Percentiles rank a stretch among this genome's conserved stretches.
phyloP scores from a whole-genome alignment of 2,113 vertebrate genomes.

The Eulemur macaco region DNA sequence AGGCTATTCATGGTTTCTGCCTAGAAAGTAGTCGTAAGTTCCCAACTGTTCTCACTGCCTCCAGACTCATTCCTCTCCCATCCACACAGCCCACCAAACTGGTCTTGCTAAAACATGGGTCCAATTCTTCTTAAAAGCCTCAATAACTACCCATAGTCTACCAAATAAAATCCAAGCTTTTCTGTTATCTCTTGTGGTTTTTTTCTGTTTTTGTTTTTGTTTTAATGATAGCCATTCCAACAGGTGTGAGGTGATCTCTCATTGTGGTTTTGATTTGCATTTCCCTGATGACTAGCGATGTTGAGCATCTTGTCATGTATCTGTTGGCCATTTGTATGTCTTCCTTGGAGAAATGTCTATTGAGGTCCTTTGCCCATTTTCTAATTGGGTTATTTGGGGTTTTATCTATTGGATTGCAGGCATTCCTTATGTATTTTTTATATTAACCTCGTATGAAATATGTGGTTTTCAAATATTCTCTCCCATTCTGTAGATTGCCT shows the following conservation, averaged over 20 bases:
- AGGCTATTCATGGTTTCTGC: neutral
- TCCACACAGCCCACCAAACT: neutral
- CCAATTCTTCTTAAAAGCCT: neutral
- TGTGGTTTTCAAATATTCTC: neutral
- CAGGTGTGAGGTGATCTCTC: neutral
- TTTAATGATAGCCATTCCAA: neutral
- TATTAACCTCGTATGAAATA: neutral
- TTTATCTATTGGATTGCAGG: neutral
- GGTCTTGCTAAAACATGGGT: neutral
- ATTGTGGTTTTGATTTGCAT: neutral
- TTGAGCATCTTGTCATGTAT: neutral
- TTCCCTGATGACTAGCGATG: neutral
- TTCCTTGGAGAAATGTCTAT: neutral
- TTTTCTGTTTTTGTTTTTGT: too few relatives aligned
- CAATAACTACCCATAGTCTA: neutral
- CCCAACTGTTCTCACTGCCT: neutral
- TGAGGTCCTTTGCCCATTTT: neutral
- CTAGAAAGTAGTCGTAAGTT: neutral
- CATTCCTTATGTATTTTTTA: neutral
- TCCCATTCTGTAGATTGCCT: neutral
- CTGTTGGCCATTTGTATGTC: neutral
- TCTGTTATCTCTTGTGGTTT: neutral
- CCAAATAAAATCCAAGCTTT: neutral
- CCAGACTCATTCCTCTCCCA: neutral
- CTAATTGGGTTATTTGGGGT: neutral